Percentiles rank a stretch among this genome's conserved stretches.
These are phyloP conservation scores for Plebejus melissa DNA, from an alignment of 2,888 invertebrate species.

Conservation along the genomic window DNA sequence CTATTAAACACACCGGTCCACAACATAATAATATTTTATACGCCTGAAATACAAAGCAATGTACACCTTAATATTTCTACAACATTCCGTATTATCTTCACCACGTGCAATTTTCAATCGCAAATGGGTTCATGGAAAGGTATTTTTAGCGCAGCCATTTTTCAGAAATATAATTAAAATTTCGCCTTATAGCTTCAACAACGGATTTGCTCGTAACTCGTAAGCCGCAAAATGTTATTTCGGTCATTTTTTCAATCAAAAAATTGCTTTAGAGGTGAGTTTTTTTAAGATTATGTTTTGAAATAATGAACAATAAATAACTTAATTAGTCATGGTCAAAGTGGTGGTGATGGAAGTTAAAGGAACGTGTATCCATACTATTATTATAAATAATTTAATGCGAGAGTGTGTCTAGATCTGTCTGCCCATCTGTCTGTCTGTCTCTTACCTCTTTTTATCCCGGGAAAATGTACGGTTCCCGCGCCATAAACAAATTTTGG, in stretches of 20 bases:
- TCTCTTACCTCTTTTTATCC: too few relatives aligned
- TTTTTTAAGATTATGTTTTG: not conserved
- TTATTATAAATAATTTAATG: too few relatives aligned
- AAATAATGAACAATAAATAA: not conserved
- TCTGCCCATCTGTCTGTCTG: too few relatives aligned
- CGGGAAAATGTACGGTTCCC: too few relatives aligned
- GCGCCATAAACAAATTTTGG: too few relatives aligned
- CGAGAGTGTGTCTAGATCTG: too few relatives aligned
- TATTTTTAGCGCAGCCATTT: slow-evolving; percentile 13
- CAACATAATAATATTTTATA: not conserved
- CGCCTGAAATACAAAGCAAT: not conserved
- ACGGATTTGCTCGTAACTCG: not conserved
- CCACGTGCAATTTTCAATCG: slow-evolving; percentile 11
- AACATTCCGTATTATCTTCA: not conserved
- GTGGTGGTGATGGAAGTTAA: too few relatives aligned
- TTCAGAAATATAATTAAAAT: slow-evolving; percentile 5
- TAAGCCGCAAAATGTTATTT: not conserved
- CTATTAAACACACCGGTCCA: not conserved
- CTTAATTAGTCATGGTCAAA: too few relatives aligned
- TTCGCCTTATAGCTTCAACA: not conserved
- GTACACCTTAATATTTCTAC: not conserved
- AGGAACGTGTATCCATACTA: too few relatives aligned
- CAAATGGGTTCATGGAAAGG: not conserved
- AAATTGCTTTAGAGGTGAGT: slow-evolving; percentile 16
- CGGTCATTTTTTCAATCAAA: slow-evolving; percentile 9